These are phyloP conservation scores for Brienomyrus longianalis DNA, from an alignment of 2,113 vertebrate genomes.

Conservation along the genomic window DNA sequence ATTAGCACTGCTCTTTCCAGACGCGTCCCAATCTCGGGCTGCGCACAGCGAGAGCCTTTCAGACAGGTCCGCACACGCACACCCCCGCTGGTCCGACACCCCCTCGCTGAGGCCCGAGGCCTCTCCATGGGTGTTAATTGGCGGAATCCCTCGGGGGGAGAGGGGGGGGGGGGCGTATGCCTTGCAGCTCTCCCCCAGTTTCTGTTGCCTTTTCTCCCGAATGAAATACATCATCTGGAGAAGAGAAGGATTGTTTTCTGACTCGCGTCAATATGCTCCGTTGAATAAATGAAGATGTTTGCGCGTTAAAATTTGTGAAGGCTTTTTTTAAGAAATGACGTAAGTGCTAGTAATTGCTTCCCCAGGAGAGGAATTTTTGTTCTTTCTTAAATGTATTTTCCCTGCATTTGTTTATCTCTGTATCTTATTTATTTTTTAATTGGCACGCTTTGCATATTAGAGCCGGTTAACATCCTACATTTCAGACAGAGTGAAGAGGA, in stretches of 20 bases:
- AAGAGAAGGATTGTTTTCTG: not conserved
- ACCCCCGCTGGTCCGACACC: not conserved
- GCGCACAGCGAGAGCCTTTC: not conserved
- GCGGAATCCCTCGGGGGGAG: not conserved
- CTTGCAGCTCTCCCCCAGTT: not conserved
- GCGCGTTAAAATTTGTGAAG: not conserved
- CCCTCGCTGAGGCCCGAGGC: not conserved
- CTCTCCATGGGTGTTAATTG: conserved; percentile 23
- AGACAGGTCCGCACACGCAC: not conserved
- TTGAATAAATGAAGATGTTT: not conserved
- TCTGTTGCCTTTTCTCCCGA: not conserved
- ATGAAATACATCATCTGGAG: not conserved
- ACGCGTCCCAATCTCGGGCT: not conserved
- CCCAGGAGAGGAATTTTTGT: not conserved
- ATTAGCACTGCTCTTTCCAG: not conserved
- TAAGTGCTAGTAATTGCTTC: conserved; percentile 1
- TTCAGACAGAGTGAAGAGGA: not conserved
- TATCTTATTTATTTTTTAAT: conserved; percentile 4
- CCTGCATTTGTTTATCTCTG: not conserved
- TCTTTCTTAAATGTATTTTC: not conserved
- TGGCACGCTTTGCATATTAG: not conserved
- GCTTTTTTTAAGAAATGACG: not conserved
- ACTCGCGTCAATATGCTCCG: not conserved
- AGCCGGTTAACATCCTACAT: not conserved
- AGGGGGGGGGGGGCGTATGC: not conserved